Evolutionary conservation across 2,797 vertebrate species (phyloP), one percentile per base, ranked within the genome.

Genomic region (Diglossa cyanea): DNA sequence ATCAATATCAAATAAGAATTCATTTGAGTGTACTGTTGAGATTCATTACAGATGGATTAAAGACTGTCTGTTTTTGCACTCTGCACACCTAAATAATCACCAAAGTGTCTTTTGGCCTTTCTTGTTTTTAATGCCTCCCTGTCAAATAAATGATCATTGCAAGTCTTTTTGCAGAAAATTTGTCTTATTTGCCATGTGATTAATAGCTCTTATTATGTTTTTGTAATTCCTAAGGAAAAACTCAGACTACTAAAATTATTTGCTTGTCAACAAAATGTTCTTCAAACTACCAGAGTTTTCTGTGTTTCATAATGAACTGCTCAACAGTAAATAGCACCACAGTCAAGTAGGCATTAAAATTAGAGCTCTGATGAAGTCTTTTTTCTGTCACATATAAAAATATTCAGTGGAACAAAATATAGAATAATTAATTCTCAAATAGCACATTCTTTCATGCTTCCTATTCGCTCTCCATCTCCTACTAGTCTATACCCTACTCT

Each of bases 1-100:
- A 93, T 88, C 40, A 86, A 82, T 86, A 90, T 11, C 21, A 81
- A 45, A 70, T 51, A 72, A 45, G 31, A 70, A 42, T 81, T 91
- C n/a, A 78, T 65, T 65, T 66, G 93, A 88, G 18, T 66, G 13
- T 61, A 75, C 19, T 66, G 25, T 72, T 86, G 44, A 91, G 51
- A 83, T 68, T 68, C 18, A 53, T n/a, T 1, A 2, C 18, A 91
- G 76, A 73, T 62, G 8, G 84, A 86, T 70, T 87, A 88, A 93
- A 91, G 57, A 86, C 73, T 72, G 58, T 75, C 58, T 90, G 14
- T 1, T 84, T 93, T 93, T 89, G 37, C 10, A 39, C 37, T 73
- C 47, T 76, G 31, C 10, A 60, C 61, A 30, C 13, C 15, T 55
- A 71, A 79, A 74, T 61, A 67, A 68, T 55, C 44, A 81, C 5